phyloP scores from a whole-genome alignment of 2,113 vertebrate species.

The Rhea pennata region DNA sequence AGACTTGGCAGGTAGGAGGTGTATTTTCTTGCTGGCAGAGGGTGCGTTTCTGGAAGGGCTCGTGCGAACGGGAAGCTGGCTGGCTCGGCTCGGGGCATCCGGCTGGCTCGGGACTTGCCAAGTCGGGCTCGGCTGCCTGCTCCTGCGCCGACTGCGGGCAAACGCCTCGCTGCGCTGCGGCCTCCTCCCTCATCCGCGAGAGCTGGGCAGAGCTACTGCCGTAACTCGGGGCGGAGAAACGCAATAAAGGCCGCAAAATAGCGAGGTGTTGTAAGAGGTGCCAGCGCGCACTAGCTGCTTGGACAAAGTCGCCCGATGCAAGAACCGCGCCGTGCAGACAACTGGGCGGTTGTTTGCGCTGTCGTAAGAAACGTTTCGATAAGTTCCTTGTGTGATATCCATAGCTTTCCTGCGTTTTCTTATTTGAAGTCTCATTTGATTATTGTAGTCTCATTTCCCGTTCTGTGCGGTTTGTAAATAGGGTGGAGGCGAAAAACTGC shows the following conservation, averaged over 20 bases:
- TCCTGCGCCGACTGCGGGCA: rapidly evolving
- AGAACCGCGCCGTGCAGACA: not conserved
- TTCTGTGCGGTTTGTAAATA: not conserved
- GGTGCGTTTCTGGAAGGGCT: not conserved
- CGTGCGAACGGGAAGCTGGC: not conserved
- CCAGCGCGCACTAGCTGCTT: rapidly evolving
- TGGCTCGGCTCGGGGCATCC: not conserved
- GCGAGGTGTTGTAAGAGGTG: not conserved
- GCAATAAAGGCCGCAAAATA: not conserved
- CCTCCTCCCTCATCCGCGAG: not conserved
- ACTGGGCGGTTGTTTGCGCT: not conserved
- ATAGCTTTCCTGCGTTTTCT: not conserved
- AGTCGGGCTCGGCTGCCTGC: not conserved
- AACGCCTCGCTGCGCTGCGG: not conserved
- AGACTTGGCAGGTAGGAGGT: constrained; percentile 71
- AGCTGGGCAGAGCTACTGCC: not conserved
- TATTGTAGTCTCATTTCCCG: constrained; percentile 6
- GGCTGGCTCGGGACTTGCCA: not conserved
- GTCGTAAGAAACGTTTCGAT: not conserved
- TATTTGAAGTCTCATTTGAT: constrained; percentile 12
- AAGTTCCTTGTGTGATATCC: not conserved
- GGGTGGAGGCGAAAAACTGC: not conserved
- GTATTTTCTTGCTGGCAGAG: not conserved
- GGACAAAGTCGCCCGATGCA: rapidly evolving
- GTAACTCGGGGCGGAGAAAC: rapidly evolving